These are phyloP conservation scores for Cnemophilus loriae DNA, from an alignment of 2,113 vertebrate species.

Conservation along the genomic window DNA sequence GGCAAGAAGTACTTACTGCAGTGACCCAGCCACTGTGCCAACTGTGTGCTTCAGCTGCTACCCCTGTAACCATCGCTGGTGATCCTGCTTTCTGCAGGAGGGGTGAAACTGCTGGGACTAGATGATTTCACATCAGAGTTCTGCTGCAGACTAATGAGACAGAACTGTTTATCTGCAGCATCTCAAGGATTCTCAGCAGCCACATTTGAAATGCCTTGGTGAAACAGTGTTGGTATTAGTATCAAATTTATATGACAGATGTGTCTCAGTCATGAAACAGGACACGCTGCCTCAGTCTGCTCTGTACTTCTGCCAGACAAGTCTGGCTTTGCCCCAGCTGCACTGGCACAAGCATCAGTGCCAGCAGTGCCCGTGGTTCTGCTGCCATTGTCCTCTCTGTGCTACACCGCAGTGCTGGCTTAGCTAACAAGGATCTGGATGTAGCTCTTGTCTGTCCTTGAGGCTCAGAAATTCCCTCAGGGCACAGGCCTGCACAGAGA, in stretches of 20 bases:
- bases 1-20: background rate
- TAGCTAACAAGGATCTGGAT: background rate
- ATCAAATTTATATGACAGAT: background rate
- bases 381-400: background rate
- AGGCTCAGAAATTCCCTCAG: background rate
- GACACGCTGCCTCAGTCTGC: background rate
- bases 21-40: background rate
- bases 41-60: background rate
- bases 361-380: background rate
- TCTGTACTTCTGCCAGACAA: constrained; percentile 24
- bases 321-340: constrained; percentile 12
- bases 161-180: background rate
- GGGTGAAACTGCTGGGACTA: background rate
- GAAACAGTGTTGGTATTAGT: background rate
- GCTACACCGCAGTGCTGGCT: background rate
- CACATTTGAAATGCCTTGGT: background rate
- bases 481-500: background rate
- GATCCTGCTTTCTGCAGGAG: background rate
- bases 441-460: background rate
- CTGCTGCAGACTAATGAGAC: background rate
- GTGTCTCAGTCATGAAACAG: constrained; percentile 2
- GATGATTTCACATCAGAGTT: background rate
- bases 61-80: background rate
- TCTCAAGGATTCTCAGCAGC: constrained; percentile 18
- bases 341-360: background rate